Evolutionary conservation across 1,140 invertebrate species (phyloP).

Genomic region (Lineus longissimus): DNA sequence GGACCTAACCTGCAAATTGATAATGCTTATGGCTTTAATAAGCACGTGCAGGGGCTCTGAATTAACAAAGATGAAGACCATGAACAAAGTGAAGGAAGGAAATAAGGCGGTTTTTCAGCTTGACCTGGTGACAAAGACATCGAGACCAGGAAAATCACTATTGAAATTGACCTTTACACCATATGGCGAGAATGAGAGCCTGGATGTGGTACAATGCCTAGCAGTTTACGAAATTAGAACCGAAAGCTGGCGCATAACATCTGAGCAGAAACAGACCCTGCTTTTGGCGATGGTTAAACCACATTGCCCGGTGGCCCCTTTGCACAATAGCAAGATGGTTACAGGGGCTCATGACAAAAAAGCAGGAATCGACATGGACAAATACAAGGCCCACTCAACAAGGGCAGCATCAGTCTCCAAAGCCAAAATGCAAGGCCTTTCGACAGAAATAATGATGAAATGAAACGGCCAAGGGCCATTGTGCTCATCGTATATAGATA

Average conservation of each 20-base stretch:
- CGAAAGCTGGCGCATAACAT: neutral
- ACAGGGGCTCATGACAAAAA: neutral
- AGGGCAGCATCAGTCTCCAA: neutral
- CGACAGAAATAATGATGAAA: neutral
- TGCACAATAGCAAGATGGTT: neutral
- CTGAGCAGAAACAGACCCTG: neutral
- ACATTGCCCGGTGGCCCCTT: neutral
- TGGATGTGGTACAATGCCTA: neutral
- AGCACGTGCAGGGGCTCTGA: neutral
- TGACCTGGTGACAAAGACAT: neutral
- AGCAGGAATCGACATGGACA: neutral
- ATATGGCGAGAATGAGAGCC: neutral
- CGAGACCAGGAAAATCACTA: neutral
- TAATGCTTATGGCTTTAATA: neutral
- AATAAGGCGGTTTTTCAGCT: neutral
- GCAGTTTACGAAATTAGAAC: neutral
- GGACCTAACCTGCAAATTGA: neutral
- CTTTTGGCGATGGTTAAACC: neutral
- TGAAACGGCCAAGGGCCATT: too few relatives aligned
- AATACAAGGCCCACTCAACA: neutral
- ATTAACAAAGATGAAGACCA: neutral
- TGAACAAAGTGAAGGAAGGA: neutral
- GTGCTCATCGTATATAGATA: too few relatives aligned
- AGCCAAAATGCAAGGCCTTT: neutral
- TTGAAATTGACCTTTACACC: neutral